Evolutionary conservation across 2,888 invertebrate genomes (phyloP).

Genomic region (Eupithecia dodoneata): DNA sequence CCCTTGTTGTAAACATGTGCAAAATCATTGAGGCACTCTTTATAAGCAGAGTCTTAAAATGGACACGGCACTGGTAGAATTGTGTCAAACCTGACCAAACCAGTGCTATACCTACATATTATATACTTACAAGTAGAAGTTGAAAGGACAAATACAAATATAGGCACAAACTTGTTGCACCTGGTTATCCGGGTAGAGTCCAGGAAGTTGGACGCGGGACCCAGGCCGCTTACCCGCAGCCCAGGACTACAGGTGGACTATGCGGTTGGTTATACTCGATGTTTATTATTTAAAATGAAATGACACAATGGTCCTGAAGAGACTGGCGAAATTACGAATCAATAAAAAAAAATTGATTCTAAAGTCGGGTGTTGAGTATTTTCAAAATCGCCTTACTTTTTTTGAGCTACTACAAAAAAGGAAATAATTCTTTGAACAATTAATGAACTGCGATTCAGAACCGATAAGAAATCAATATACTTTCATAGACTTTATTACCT

Average conservation of each 20-base stretch:
- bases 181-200: constrained; percentile 29
- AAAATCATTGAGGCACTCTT: neutral
- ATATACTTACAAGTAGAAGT: no score
- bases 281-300: neutral
- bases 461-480: neutral
- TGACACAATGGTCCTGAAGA: neutral
- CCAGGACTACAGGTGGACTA: constrained; percentile 50
- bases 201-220: constrained; percentile 60
- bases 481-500: no score
- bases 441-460: neutral
- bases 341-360: no score
- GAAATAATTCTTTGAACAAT: neutral
- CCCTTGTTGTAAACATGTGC: neutral
- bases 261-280: constrained; percentile 15
- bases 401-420: no score
- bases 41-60: neutral
- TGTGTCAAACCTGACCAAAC: neutral
- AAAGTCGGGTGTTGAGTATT: no score
- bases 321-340: neutral
- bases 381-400: no score
- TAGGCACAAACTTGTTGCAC: constrained; percentile 60
- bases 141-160: neutral
- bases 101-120: no score
- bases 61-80: neutral
- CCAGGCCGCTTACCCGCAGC: constrained; percentile 61